Evolutionary conservation across 2,797 vertebrate species (phyloP).

Genomic region (Hoplostethus atlanticus): DNA sequence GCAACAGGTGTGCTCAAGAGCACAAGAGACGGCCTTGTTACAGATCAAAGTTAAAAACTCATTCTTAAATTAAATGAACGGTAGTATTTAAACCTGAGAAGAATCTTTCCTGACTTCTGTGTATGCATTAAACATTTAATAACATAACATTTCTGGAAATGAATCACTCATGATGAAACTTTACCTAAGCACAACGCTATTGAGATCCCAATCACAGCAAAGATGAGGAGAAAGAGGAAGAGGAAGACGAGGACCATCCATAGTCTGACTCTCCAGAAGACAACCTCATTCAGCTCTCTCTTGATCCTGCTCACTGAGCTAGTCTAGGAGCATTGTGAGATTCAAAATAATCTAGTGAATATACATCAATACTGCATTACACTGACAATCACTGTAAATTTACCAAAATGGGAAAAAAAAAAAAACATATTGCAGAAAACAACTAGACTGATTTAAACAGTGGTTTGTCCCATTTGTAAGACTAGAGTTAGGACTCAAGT

Average conservation of each 20-base stretch:
- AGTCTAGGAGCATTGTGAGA: constrained; percentile 20
- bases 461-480: background rate
- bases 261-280: constrained; percentile 51
- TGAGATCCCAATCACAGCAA: constrained; percentile 30
- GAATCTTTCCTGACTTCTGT: background rate
- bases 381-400: background rate
- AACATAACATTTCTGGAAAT: background rate
- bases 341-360: background rate
- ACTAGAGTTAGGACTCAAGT: background rate
- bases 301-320: background rate
- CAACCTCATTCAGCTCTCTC: constrained; percentile 39
- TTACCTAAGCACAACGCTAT: constrained; percentile 72
- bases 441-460: background rate
- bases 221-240: constrained; percentile 53
- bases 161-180: no score
- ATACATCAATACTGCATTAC: background rate
- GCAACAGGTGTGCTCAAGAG: background rate
- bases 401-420: background rate
- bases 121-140: no score
- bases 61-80: no score
- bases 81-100: no score
- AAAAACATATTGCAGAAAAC: no score
- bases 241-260: constrained; percentile 71
- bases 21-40: background rate
- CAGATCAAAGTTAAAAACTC: background rate